phyloP scores from a whole-genome alignment of 2,113 vertebrate species.

The Ochotona curzoniae region DNA sequence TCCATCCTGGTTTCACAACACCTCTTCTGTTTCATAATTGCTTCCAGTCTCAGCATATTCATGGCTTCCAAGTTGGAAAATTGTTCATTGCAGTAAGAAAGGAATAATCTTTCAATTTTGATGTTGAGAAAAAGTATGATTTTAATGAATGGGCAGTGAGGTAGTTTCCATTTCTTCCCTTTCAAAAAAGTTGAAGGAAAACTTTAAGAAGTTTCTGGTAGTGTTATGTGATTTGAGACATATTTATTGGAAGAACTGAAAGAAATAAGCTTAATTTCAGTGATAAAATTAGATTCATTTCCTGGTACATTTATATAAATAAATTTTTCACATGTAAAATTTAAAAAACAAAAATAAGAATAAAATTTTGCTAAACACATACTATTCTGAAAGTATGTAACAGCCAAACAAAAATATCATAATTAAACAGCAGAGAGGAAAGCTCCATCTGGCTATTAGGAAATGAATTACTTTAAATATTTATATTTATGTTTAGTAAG shows the following conservation, averaged over 20 bases:
- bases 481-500: slow-evolving; percentile 33
- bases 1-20: neutral
- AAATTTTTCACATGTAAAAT: neutral
- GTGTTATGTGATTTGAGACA: slow-evolving; percentile 10
- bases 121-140: slow-evolving; percentile 15
- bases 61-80: neutral
- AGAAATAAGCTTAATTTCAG: slow-evolving; percentile 26
- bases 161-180: slow-evolving; percentile 24
- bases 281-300: slow-evolving; percentile 39
- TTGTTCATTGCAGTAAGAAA: neutral
- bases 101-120: neutral
- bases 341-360: slow-evolving; percentile 35
- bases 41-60: neutral
- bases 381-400: slow-evolving; percentile 34
- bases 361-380: neutral
- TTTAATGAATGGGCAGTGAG: slow-evolving; percentile 36
- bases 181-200: slow-evolving; percentile 41
- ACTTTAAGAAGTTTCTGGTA: slow-evolving; percentile 55
- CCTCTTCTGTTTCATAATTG: neutral
- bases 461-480: slow-evolving; percentile 29
- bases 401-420: slow-evolving; percentile 2
- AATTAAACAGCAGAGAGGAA: neutral
- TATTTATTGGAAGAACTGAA: slow-evolving; percentile 26
- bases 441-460: neutral
- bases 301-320: slow-evolving; percentile 16